Percentiles rank a stretch among this genome's conserved stretches.
These are phyloP conservation scores for Sardina pilchardus DNA, from an alignment of 2,113 vertebrate species.

Conservation along the genomic window DNA sequence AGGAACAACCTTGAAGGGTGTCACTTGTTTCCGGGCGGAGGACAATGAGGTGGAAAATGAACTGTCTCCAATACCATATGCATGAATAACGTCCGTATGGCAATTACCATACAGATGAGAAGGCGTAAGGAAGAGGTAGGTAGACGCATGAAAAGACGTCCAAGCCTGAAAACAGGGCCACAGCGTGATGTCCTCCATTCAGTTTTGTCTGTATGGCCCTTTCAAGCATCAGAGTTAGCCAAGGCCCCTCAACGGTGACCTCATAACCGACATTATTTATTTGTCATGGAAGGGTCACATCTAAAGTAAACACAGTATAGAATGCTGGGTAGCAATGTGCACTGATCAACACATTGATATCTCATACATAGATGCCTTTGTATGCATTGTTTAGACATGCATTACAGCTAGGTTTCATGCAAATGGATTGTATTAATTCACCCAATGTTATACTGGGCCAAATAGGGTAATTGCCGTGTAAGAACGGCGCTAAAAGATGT, in stretches of 20 bases:
- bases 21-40: not conserved
- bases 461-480: not conserved
- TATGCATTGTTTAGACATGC: not conserved
- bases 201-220: too few species aligned
- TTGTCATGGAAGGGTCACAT: not conserved
- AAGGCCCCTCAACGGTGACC: not conserved
- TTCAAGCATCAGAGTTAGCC: not conserved
- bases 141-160: not conserved
- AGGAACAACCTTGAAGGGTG: not conserved
- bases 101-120: not conserved
- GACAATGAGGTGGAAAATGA: slow-evolving; percentile 1
- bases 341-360: not conserved
- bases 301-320: not conserved
- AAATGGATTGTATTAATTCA: not conserved
- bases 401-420: not conserved
- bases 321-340: not conserved
- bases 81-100: not conserved
- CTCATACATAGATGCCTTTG: not conserved
- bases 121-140: not conserved
- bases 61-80: not conserved
- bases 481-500: not conserved
- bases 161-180: not conserved
- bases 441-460: not conserved
- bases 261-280: not conserved
- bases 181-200: too few species aligned